A percentile compares a stretch with the other conserved stretches of the same genome.
Conservation (phyloP, 2,113 vertebrate species). For the Ivindomyrus marchei region DNA sequence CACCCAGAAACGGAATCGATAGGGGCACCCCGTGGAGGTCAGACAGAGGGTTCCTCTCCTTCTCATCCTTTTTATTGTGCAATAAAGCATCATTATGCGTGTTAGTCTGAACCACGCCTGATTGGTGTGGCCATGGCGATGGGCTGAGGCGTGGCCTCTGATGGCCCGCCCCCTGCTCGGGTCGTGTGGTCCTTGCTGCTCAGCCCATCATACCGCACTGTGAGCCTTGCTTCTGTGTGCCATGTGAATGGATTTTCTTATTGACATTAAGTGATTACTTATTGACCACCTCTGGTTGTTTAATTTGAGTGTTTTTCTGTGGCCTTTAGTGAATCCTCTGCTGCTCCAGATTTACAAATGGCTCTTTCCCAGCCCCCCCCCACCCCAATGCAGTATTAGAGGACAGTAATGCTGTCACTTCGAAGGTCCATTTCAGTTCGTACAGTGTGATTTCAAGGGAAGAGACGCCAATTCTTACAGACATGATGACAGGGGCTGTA, state of each 20-base stretch:
- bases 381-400: not conserved
- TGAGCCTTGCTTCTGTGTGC: not conserved
- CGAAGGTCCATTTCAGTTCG: not conserved
- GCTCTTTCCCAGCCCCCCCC: not conserved
- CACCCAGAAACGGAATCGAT: not conserved
- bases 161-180: not conserved
- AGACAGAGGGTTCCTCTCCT: not conserved
- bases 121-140: not conserved
- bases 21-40: not conserved
- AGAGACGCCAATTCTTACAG: not conserved
- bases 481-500: not conserved
- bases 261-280: not conserved
- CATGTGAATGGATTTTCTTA: not conserved
- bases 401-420: not conserved
- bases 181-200: not conserved
- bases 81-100: not conserved
- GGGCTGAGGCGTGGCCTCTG: not conserved
- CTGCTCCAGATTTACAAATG: not conserved
- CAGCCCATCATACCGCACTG: not conserved
- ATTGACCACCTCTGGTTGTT: not conserved
- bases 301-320: slow-evolving; percentile 6
- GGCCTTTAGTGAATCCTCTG: not conserved
- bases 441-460: not conserved
- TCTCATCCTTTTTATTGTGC: not conserved
- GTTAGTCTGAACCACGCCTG: not conserved